Base-by-base conservation (phyloP, 2,113 vertebrate genomes). In the Rousettus leschenaultii region DNA sequence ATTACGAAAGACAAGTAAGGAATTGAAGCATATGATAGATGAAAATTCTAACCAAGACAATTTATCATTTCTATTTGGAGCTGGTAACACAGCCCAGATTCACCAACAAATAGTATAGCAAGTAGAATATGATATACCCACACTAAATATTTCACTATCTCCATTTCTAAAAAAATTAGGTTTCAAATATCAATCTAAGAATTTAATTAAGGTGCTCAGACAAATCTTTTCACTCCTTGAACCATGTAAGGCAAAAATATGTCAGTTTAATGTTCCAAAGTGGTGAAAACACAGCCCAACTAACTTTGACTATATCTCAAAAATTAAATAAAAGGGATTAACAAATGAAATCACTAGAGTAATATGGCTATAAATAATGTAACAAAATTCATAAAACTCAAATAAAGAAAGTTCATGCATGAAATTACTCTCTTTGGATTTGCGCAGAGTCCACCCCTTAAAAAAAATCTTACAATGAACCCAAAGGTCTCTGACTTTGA, bases 31-130 rank as follows among this genome's bases (percentile, higher is more conserved):
- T 7, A 86, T 26, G 55, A 86, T 74, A 13, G 28, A 89, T 73
- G 38, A 95, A 77, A 80, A 93, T 85, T 45, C 21, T 96, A 86
- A 94, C 18, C 77, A 91, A 95, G 48, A 86, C 65, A 89, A 95
- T 93, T 91, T 70, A 83, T 51, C 35, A 83, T 94, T 82, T 97
- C 77, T 61, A 45, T 73, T 35, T 80, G 22, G 24, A 74, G n/a
- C 45, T 95, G 68, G 66, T 26, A 88, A 88, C 7, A 79, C 15
- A 83, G 71, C 77, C 82, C 89, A 93, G 68, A 83, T 83, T 78
- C 35, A 93, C 78, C 68, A 93, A 88, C 86, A 85, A 92, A 87
- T 55, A 79, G 30, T 45, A 18, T 38, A 83, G 30, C 40, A 85
- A 78, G 35, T 38, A 70, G 73, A 93, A 95, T 38, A 78, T 71